These are phyloP conservation scores for Microcebus murinus DNA, from an alignment of 2,113 vertebrate genomes.

Conservation along the genomic window DNA sequence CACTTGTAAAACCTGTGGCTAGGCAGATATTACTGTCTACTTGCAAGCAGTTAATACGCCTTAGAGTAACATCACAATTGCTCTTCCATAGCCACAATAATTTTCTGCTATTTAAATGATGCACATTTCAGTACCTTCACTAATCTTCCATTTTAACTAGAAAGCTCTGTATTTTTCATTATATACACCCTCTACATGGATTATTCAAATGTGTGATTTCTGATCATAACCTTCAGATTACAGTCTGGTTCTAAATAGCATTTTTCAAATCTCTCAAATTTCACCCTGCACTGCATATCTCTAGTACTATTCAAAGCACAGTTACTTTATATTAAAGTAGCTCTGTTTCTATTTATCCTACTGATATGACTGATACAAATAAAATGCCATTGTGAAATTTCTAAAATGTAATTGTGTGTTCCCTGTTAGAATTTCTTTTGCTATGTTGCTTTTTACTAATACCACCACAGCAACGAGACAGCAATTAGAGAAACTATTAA, in stretches of 20 bases:
- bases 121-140: not conserved
- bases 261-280: not conserved
- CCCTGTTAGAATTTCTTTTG: not conserved
- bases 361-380: not conserved
- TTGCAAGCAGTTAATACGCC: not conserved
- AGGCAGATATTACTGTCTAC: not conserved
- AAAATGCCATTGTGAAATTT: not conserved
- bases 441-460: not conserved
- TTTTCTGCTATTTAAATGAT: not conserved
- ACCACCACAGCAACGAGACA: not conserved
- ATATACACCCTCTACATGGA: not conserved
- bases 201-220: not conserved
- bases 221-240: not conserved
- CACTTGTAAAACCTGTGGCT: not conserved
- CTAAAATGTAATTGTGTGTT: not conserved
- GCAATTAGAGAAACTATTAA: not conserved
- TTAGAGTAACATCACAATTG: not conserved
- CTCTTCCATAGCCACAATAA: not conserved
- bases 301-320: not conserved
- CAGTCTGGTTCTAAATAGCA: not conserved
- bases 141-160: not conserved
- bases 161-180: not conserved
- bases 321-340: not conserved
- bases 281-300: not conserved
- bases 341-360: not conserved